phyloP scores from a whole-genome alignment of 1,140 invertebrate genomes.

The Nixonia krombeini region DNA sequence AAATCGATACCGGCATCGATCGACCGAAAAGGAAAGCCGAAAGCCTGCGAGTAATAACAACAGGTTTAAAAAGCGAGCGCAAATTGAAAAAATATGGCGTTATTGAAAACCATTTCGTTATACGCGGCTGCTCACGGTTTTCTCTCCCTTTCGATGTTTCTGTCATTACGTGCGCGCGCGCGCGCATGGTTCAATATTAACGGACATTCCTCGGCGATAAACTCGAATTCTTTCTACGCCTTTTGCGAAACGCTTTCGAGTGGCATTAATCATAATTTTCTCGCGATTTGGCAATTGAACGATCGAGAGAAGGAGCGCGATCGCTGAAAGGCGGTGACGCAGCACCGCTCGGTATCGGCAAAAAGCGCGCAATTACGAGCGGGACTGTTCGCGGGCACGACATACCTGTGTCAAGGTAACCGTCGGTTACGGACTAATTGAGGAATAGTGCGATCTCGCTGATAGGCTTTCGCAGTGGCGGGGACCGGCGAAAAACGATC shows the following conservation, averaged over 20 bases:
- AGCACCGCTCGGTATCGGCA: too few relatives aligned
- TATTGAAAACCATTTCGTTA: too few relatives aligned
- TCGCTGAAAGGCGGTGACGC: too few relatives aligned
- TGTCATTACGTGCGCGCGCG: too few relatives aligned
- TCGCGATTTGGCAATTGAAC: conserved; percentile 17
- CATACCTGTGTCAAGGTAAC: conserved; percentile 30
- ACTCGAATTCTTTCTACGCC: too few relatives aligned
- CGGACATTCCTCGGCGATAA: too few relatives aligned
- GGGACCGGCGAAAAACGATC: too few relatives aligned
- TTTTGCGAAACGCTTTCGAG: too few relatives aligned
- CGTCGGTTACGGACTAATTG: conserved; percentile 23
- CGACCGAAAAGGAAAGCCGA: conserved; percentile 40
- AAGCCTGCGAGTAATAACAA: conserved; percentile 36
- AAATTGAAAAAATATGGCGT: conserved; percentile 10
- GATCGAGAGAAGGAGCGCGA: conserved; percentile 11
- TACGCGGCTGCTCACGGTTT: too few relatives aligned
- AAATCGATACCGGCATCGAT: conserved; percentile 33
- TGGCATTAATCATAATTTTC: too few relatives aligned
- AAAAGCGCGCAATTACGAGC: conserved; percentile 26
- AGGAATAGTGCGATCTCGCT: conserved; percentile 4
- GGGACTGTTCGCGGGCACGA: conserved; percentile 11
- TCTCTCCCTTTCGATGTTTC: too few relatives aligned
- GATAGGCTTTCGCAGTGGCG: conserved; percentile 17
- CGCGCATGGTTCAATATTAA: too few relatives aligned
- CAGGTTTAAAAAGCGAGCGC: not conserved